These are phyloP conservation scores for Willowsia nigromaculata DNA, from an alignment of 2,888 invertebrate genomes.

Conservation along the genomic window DNA sequence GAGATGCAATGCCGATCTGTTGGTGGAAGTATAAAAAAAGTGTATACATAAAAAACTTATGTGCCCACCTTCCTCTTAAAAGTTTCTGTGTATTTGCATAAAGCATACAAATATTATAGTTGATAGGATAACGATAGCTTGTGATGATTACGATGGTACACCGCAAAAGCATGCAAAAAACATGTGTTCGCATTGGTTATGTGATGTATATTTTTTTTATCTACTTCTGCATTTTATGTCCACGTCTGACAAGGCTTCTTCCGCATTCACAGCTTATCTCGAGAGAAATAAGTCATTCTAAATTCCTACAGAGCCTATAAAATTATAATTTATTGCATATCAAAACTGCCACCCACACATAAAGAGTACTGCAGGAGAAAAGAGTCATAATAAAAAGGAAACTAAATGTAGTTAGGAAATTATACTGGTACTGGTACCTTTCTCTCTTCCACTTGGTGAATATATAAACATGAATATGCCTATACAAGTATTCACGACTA, in stretches of 20 bases:
- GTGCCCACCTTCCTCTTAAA: background rate
- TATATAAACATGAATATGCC: background rate
- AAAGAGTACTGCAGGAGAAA: background rate
- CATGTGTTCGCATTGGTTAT: background rate
- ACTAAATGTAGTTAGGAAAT: background rate
- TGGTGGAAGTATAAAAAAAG: background rate
- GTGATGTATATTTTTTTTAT: background rate
- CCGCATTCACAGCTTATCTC: background rate
- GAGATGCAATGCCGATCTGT: too few relatives aligned
- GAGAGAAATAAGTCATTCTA: background rate
- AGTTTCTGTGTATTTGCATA: background rate
- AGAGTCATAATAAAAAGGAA: background rate
- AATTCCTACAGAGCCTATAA: background rate
- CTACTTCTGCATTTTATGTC: background rate
- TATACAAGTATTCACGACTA: background rate
- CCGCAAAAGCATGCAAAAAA: background rate
- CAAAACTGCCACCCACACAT: conserved; percentile 1
- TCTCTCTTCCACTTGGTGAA: too few relatives aligned
- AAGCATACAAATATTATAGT: background rate
- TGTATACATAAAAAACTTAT: background rate
- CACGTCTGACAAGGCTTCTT: background rate
- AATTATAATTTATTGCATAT: background rate
- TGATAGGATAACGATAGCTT: background rate
- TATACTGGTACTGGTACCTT: background rate
- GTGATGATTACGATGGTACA: background rate